phyloP scores from a whole-genome alignment of 2,113 vertebrate species.

The Apeltes quadracus region DNA sequence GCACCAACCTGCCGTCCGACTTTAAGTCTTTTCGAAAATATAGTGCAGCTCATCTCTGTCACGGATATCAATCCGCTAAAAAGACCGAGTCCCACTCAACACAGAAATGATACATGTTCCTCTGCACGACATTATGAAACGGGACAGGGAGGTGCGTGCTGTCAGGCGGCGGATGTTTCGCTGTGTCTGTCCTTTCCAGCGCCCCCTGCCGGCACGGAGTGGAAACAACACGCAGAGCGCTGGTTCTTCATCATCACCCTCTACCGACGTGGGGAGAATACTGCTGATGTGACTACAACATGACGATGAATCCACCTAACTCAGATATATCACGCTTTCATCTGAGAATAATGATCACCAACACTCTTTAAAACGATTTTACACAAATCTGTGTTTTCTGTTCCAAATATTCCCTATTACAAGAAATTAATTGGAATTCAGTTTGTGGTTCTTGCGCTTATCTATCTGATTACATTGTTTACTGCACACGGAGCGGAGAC shows the following conservation, averaged over 20 bases:
- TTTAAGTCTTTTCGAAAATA: not conserved
- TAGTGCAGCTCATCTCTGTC: conserved; percentile 6
- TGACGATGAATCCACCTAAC: too few relatives aligned
- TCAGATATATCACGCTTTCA: too few relatives aligned
- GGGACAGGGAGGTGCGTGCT: not conserved
- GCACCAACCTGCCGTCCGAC: not conserved
- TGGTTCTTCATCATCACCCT: not conserved
- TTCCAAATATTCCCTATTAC: not conserved
- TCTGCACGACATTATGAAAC: conserved; percentile 3
- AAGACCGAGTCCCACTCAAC: too few relatives aligned
- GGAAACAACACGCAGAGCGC: not conserved
- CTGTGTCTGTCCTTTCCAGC: not conserved
- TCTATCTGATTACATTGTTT: too few relatives aligned
- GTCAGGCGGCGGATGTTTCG: conserved; percentile 5
- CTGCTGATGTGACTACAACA: not conserved
- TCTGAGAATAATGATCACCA: too few relatives aligned
- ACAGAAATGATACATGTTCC: accelerated
- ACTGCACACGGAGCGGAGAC: too few relatives aligned
- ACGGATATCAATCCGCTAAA: too few relatives aligned
- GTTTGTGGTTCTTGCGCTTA: too few relatives aligned
- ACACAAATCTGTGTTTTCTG: not conserved
- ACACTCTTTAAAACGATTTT: too few relatives aligned
- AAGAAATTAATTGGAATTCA: too few relatives aligned
- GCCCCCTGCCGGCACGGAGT: conserved; percentile 56
- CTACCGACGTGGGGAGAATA: not conserved